phyloP scores from a whole-genome alignment of 2,113 vertebrate species.

The Ailurus styani region DNA sequence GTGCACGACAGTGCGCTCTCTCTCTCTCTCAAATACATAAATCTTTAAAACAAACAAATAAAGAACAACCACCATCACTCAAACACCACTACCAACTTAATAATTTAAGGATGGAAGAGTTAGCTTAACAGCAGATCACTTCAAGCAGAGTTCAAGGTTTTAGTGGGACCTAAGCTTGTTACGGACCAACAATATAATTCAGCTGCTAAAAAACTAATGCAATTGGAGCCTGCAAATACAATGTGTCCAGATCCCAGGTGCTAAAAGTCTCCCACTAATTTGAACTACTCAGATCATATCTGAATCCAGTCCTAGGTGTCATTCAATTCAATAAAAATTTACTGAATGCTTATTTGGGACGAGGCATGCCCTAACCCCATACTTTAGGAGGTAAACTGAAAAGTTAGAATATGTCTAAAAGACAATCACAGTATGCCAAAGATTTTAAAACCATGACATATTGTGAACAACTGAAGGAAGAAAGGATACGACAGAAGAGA shows the following conservation, averaged over 20 bases:
- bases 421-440: background rate
- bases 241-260: background rate
- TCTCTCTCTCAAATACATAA: background rate
- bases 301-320: background rate
- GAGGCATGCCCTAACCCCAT: background rate
- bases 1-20: accelerated
- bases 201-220: background rate
- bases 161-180: background rate
- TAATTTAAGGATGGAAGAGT: background rate
- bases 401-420: background rate
- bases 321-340: background rate
- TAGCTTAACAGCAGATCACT: background rate
- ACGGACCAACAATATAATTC: background rate
- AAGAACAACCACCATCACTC: background rate
- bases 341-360: background rate
- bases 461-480: background rate
- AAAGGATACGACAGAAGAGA: background rate
- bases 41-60: background rate
- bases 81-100: background rate
- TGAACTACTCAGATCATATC: background rate
- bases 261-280: background rate
- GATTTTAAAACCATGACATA: background rate
- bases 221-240: conserved; percentile 19
- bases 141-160: conserved; percentile 26
- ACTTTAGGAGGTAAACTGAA: background rate